Percentiles rank a stretch among this genome's conserved stretches.
Evolutionary conservation across 2,113 vertebrate genomes (phyloP).

Genomic region (Platysternon megacephalum): DNA sequence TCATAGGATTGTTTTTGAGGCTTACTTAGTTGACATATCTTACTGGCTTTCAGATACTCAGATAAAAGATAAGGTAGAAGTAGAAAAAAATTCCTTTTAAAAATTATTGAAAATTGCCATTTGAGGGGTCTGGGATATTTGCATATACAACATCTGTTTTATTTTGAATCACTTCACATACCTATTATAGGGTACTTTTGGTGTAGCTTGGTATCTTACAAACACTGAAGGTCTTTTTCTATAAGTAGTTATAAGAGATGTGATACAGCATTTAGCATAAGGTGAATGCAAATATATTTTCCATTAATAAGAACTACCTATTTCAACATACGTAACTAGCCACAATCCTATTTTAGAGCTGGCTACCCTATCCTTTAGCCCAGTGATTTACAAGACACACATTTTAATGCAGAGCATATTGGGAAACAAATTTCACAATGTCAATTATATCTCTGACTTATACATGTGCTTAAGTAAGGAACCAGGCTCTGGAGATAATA

Average conservation of each 20-base stretch:
- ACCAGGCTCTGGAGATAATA: conserved; percentile 5
- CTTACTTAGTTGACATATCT: not conserved
- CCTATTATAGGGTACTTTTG: not conserved
- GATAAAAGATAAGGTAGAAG: conserved; percentile 10
- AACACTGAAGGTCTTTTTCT: conserved; percentile 20
- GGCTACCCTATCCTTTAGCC: not conserved
- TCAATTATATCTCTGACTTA: not conserved
- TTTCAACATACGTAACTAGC: conserved; percentile 25
- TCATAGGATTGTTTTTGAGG: not conserved
- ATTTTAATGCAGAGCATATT: not conserved
- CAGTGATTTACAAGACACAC: not conserved
- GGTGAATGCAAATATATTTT: not conserved
- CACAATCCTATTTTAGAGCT: conserved; percentile 26
- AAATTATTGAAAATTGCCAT: not conserved
- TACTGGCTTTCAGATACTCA: not conserved
- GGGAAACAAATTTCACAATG: not conserved
- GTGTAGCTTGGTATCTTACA: not conserved
- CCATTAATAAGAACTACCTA: conserved; percentile 27
- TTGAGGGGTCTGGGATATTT: not conserved
- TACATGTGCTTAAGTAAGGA: conserved; percentile 27
- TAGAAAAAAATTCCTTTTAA: not conserved
- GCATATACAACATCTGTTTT: not conserved
- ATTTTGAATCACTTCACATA: not conserved
- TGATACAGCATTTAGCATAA: not conserved
- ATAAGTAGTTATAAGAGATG: conserved; percentile 28